phyloP scores from a whole-genome alignment of 2,113 vertebrate genomes.

The Erythrocebus patas region DNA sequence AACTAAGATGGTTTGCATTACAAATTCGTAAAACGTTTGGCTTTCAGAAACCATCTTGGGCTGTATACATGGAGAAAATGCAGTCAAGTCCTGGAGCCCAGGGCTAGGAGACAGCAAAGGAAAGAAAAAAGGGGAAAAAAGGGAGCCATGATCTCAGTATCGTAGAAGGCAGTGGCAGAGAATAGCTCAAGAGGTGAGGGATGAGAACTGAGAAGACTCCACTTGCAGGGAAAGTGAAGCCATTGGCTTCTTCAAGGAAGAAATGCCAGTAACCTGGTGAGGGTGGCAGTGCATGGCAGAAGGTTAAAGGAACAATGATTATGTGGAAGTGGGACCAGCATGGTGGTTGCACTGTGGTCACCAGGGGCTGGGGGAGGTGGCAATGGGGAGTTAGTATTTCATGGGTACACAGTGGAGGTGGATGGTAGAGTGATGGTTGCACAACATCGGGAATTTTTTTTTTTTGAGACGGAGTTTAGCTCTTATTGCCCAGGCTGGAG shows the following conservation, averaged over 20 bases:
- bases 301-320: neutral
- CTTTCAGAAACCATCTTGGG: neutral
- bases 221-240: neutral
- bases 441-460: neutral
- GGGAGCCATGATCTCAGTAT: too few relatives aligned
- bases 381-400: neutral
- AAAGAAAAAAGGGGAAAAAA: neutral
- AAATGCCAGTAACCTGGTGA: neutral
- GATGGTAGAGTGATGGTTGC: too few relatives aligned
- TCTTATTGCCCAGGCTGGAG: too few relatives aligned
- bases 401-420: neutral
- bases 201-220: neutral
- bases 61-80: neutral
- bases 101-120: neutral
- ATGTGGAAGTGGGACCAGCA: neutral
- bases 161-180: neutral
- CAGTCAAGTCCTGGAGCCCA: neutral
- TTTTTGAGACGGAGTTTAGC: too few relatives aligned
- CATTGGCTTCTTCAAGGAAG: neutral
- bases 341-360: neutral
- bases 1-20: neutral
- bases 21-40: neutral
- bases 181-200: neutral
- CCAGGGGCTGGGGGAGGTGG: neutral
- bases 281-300: neutral